Evolutionary conservation across 1,140 invertebrate species (phyloP).

Genomic region (Littorina saxatilis): DNA sequence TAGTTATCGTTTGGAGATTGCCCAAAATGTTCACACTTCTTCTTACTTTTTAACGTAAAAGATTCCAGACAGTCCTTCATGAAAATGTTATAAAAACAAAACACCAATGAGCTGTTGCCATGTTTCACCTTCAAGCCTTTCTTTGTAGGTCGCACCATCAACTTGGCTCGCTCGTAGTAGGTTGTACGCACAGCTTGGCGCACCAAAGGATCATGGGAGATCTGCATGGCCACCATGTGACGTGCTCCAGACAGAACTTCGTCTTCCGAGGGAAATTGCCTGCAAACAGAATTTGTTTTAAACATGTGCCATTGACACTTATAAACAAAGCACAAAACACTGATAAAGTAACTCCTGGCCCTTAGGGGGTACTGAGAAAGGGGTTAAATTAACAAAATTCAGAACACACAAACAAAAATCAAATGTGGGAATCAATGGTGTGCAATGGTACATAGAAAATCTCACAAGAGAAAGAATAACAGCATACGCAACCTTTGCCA

Average conservation of each 20-base stretch:
- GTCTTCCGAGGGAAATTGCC: constrained; percentile 72
- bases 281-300: constrained; percentile 46
- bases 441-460: too few relatives aligned
- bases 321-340: background rate
- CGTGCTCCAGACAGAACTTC: constrained; percentile 85
- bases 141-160: constrained; percentile 91
- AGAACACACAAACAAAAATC: background rate
- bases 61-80: too few relatives aligned
- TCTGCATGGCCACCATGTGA: constrained; percentile 95
- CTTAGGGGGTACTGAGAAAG: too few relatives aligned
- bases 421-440: too few relatives aligned
- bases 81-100: too few relatives aligned
- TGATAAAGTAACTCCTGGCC: too few relatives aligned
- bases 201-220: constrained; percentile 93
- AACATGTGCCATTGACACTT: background rate
- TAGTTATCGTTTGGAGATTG: too few relatives aligned
- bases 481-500: too few relatives aligned
- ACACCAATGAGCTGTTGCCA: too few relatives aligned
- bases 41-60: too few relatives aligned
- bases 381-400: background rate
- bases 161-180: constrained; percentile 92
- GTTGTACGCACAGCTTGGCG: constrained; percentile 90
- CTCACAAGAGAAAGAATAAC: too few relatives aligned
- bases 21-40: too few relatives aligned
- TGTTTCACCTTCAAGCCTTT: constrained; percentile 85